Evolutionary conservation across 2,888 invertebrate genomes (phyloP).

Genomic region (Teleogryllus oceanicus): DNA sequence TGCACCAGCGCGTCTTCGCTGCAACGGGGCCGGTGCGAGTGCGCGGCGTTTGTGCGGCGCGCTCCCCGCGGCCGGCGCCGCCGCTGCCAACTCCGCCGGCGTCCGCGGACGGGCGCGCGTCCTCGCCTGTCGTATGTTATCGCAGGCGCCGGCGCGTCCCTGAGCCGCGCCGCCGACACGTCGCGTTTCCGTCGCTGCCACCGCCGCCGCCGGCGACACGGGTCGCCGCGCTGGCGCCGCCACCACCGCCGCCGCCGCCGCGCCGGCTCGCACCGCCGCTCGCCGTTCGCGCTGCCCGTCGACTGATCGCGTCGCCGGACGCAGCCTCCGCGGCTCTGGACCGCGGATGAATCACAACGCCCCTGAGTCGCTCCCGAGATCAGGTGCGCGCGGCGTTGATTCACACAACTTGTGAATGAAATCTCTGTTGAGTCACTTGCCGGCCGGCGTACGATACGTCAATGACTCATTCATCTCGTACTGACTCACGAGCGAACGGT

Average conservation of each 20-base stretch:
- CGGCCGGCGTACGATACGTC: not conserved
- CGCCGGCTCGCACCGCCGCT: not conserved
- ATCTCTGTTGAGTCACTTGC: slow-evolving; percentile 5
- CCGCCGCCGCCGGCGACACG: not conserved
- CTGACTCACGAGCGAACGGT: slow-evolving; percentile 9
- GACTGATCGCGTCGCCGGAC: not conserved
- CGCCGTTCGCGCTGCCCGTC: not conserved
- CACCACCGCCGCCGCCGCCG: not conserved
- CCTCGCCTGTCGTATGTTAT: too few species aligned
- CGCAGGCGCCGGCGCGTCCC: too few species aligned
- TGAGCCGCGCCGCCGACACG: too few species aligned
- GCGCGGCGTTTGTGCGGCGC: too few species aligned
- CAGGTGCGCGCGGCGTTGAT: not conserved
- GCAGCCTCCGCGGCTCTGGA: not conserved
- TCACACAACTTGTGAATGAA: slow-evolving; percentile 9
- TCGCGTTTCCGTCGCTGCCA: too few species aligned
- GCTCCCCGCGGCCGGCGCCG: too few species aligned
- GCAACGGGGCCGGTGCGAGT: too few species aligned
- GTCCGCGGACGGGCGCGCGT: too few species aligned
- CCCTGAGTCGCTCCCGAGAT: not conserved
- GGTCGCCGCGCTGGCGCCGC: not conserved
- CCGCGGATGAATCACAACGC: slow-evolving; percentile 6
- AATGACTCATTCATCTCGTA: slow-evolving; percentile 18
- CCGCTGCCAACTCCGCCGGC: too few species aligned
- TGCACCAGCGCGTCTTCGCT: too few species aligned